phyloP scores from a whole-genome alignment of 2,113 vertebrate genomes.

The Alouatta palliata region DNA sequence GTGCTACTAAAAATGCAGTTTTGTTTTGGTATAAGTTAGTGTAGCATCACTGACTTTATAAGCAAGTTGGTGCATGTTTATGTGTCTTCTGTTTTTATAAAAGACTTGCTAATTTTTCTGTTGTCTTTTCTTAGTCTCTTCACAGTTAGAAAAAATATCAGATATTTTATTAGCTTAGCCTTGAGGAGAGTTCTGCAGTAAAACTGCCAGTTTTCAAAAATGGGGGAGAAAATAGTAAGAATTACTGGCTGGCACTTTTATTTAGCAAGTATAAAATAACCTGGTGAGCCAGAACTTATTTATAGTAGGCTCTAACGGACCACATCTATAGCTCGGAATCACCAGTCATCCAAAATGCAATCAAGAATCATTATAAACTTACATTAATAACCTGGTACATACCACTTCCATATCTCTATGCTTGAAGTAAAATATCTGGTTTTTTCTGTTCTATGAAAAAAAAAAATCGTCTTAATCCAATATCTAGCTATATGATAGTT shows the following conservation, averaged over 20 bases:
- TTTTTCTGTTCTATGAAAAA: slow-evolving; percentile 26
- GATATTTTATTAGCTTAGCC: slow-evolving; percentile 70
- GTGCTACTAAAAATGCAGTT: slow-evolving; percentile 11
- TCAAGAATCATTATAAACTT: slow-evolving; percentile 54
- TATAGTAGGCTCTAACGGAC: slow-evolving; percentile 65
- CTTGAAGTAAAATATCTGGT: background rate
- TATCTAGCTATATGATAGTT: background rate
- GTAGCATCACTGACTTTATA: slow-evolving; percentile 31
- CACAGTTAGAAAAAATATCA: slow-evolving; percentile 60
- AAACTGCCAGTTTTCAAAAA: slow-evolving; percentile 63
- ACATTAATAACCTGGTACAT: background rate
- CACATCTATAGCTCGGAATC: slow-evolving; percentile 64
- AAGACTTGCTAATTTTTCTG: slow-evolving; percentile 74
- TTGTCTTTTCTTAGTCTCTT: slow-evolving; percentile 70
- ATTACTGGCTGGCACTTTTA: slow-evolving; percentile 75
- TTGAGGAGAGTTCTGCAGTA: slow-evolving; percentile 11
- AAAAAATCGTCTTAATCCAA: background rate
- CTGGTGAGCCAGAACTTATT: slow-evolving; percentile 71
- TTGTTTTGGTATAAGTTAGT: slow-evolving; percentile 30
- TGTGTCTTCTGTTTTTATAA: slow-evolving; percentile 46
- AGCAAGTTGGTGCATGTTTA: slow-evolving; percentile 57
- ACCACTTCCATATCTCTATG: background rate
- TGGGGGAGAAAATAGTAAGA: slow-evolving; percentile 47
- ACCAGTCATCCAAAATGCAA: slow-evolving; percentile 55
- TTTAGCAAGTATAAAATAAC: slow-evolving; percentile 71